phyloP scores from a whole-genome alignment of 2,113 vertebrate species.

The Nerophis lumbriciformis region DNA sequence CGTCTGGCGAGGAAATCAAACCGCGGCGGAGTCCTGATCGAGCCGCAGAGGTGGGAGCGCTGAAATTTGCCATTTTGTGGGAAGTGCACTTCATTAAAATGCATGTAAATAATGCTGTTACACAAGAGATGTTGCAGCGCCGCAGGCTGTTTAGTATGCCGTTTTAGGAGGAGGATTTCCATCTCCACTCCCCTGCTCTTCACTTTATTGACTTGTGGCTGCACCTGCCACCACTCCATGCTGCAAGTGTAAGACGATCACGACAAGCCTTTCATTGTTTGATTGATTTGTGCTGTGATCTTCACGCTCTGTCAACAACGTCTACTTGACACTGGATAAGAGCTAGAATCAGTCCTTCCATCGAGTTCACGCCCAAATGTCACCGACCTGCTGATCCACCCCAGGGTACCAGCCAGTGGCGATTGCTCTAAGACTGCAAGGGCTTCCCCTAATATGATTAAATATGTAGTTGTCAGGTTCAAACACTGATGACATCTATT shows the following conservation, averaged over 20 bases:
- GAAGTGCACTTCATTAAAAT: conserved; percentile 41
- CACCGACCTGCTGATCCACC: too few relatives aligned
- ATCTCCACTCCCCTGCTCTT: conserved; percentile 8
- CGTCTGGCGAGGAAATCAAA: neutral
- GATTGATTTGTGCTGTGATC: too few relatives aligned
- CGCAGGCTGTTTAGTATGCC: conserved; percentile 33
- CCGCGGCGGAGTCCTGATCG: conserved; percentile 9
- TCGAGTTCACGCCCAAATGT: too few relatives aligned
- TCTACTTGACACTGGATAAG: too few relatives aligned
- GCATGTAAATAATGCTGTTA: conserved; percentile 40
- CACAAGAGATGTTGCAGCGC: conserved; percentile 30
- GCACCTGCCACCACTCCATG: neutral
- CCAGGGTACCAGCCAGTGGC: too few relatives aligned
- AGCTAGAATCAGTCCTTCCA: too few relatives aligned
- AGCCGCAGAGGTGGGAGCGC: conserved; percentile 16
- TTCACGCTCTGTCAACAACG: neutral
- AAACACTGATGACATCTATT: too few relatives aligned
- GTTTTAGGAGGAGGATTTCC: conserved; percentile 28
- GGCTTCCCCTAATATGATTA: too few relatives aligned
- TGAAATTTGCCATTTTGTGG: neutral
- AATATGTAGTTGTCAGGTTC: too few relatives aligned
- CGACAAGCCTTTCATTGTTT: too few relatives aligned
- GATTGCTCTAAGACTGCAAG: too few relatives aligned
- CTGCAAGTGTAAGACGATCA: neutral
- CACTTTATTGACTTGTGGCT: conserved; percentile 3